Evolutionary conservation across 2,797 vertebrate genomes (phyloP).

Genomic region (Ispidina picta): DNA sequence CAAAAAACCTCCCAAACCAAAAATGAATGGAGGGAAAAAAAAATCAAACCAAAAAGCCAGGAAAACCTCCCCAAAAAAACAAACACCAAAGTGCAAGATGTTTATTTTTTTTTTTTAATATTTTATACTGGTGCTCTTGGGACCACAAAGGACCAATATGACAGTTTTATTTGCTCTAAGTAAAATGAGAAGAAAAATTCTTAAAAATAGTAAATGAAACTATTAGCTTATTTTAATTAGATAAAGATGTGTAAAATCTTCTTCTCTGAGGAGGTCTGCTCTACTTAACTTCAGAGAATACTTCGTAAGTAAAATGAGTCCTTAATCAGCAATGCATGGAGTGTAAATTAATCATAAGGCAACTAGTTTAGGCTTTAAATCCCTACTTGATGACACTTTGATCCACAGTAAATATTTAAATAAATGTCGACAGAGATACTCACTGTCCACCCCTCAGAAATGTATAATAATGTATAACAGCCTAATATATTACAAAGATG

Average conservation of each 20-base stretch:
- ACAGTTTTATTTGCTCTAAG: background rate
- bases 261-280: constrained; percentile 20
- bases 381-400: background rate
- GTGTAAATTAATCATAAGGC: constrained; percentile 26
- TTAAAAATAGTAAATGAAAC: constrained; percentile 14
- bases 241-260: constrained; percentile 7
- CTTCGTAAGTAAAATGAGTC: constrained; percentile 1
- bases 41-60: too few species aligned
- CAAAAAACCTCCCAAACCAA: too few species aligned
- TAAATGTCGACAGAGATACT: background rate
- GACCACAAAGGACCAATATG: background rate
- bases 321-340: constrained; percentile 12
- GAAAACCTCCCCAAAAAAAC: background rate
- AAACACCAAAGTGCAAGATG: background rate
- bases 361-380: constrained; percentile 4
- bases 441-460: background rate
- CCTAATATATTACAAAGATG: background rate
- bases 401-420: constrained; percentile 27
- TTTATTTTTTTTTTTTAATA: background rate
- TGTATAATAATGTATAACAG: too few species aligned
- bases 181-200: background rate
- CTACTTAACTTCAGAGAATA: constrained; percentile 34
- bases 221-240: constrained; percentile 19
- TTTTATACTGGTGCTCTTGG: background rate
- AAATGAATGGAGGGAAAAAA: too few species aligned